phyloP scores from a whole-genome alignment of 2,113 vertebrate species.

The Coptodon bakossiorum region DNA sequence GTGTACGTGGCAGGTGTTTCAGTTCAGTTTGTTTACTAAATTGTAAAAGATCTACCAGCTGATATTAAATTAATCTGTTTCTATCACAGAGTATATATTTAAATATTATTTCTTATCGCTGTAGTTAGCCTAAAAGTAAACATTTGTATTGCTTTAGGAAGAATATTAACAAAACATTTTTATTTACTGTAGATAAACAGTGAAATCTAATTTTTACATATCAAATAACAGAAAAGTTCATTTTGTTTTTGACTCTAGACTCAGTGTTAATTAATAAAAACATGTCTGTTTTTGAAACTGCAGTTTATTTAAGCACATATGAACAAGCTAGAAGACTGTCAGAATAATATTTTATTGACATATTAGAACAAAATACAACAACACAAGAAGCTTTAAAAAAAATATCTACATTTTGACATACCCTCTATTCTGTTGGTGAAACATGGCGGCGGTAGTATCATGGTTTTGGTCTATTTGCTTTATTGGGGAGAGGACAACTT shows the following conservation, averaged over 20 bases:
- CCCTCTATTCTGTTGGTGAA: neutral
- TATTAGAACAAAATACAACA: no score
- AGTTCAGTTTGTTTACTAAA: neutral
- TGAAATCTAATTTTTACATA: neutral
- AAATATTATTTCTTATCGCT: neutral
- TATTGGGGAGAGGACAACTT: neutral
- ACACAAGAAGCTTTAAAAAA: no score
- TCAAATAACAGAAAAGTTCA: neutral
- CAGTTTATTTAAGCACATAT: neutral
- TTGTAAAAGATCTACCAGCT: neutral
- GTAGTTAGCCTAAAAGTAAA: neutral
- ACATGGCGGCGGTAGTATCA: neutral
- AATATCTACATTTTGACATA: no score
- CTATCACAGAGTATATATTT: neutral
- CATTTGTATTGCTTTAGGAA: neutral
- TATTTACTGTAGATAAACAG: neutral
- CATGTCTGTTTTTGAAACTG: neutral
- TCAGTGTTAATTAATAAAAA: neutral
- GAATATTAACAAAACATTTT: neutral
- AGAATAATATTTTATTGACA: no score
- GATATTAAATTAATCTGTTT: neutral
- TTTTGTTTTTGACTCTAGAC: neutral
- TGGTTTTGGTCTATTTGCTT: neutral
- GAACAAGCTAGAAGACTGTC: no score
- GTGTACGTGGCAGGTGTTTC: neutral